These are phyloP conservation scores for Brenthis daphne DNA, from an alignment of 2,888 invertebrate genomes.

Conservation along the genomic window DNA sequence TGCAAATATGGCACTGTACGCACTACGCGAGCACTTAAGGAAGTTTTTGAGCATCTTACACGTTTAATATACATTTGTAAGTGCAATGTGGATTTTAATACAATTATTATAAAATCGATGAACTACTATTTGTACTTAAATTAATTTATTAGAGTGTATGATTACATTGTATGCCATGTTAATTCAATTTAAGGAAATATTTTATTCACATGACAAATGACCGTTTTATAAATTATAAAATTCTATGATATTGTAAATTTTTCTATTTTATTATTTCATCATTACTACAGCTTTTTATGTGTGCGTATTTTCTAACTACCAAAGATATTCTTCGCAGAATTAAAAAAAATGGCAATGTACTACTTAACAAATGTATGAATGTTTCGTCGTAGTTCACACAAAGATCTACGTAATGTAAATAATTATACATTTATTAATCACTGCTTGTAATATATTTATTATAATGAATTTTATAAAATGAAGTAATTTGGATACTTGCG, in stretches of 20 bases:
- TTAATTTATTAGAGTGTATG: constrained; percentile 22
- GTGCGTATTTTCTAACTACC: constrained; percentile 32
- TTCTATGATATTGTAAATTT: constrained; percentile 5
- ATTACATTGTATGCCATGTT: constrained; percentile 28
- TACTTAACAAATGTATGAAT: constrained; percentile 30
- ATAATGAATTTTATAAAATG: constrained; percentile 16
- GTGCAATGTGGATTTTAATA: constrained; percentile 39
- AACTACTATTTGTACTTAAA: constrained; percentile 57
- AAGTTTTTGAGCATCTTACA: constrained; percentile 47
- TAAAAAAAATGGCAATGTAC: constrained; percentile 29
- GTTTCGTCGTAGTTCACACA: constrained; percentile 16
- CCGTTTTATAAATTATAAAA: constrained; percentile 19
- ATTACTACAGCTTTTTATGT: constrained; percentile 13
- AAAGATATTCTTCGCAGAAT: constrained; percentile 35
- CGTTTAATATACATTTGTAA: constrained; percentile 10
- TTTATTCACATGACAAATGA: constrained; percentile 26
- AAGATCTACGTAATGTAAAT: constrained; percentile 32
- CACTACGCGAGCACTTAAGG: constrained; percentile 49
- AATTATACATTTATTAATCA: constrained; percentile 30
- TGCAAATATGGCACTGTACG: constrained; percentile 77
- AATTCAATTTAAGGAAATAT: constrained; percentile 20
- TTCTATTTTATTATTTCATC: constrained; percentile 11
- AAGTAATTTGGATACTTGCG: constrained; percentile 12
- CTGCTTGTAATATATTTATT: constrained; percentile 28
- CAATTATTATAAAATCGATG: constrained; percentile 43